Percentiles rank a stretch among this genome's conserved stretches.
Conservation (phyloP, 2,113 vertebrate species). For the Sinocyclocheilus maitianheensis region DNA sequence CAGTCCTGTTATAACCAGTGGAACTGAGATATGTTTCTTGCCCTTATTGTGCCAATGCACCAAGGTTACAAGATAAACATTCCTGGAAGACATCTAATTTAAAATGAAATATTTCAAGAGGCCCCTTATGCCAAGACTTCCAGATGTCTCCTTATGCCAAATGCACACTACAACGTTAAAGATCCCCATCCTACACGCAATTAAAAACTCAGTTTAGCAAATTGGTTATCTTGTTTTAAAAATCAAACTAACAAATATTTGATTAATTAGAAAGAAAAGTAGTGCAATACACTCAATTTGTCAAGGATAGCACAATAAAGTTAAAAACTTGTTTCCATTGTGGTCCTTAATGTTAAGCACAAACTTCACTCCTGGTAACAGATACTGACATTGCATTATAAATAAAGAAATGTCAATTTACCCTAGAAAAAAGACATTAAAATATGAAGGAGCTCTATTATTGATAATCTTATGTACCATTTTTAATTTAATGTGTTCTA, state of each 20-base stretch:
- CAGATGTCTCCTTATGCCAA: neutral
- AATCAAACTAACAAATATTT: neutral
- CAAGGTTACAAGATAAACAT: slow-evolving; percentile 21
- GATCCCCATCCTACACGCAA: neutral
- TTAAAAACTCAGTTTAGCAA: neutral
- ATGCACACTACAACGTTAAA: no score
- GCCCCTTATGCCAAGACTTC: neutral
- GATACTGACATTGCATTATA: no score
- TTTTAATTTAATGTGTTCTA: no score
- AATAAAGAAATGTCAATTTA: no score
- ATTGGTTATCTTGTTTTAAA: neutral
- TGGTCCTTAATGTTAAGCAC: no score
- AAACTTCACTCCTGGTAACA: no score
- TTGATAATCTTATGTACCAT: no score
- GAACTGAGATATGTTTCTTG: neutral
- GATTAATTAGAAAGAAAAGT: no score
- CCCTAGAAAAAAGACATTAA: no score
- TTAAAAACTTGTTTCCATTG: no score
- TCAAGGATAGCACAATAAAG: no score
- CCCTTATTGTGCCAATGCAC: slow-evolving; percentile 3
- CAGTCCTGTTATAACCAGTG: neutral
- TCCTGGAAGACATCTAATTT: slow-evolving; percentile 19
- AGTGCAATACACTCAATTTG: neutral
- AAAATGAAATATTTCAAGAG: slow-evolving; percentile 13
- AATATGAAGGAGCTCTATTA: no score